Evolutionary conservation across 2,888 invertebrate genomes (phyloP).

Genomic region (Sepioteuthis lessoniana): DNA sequence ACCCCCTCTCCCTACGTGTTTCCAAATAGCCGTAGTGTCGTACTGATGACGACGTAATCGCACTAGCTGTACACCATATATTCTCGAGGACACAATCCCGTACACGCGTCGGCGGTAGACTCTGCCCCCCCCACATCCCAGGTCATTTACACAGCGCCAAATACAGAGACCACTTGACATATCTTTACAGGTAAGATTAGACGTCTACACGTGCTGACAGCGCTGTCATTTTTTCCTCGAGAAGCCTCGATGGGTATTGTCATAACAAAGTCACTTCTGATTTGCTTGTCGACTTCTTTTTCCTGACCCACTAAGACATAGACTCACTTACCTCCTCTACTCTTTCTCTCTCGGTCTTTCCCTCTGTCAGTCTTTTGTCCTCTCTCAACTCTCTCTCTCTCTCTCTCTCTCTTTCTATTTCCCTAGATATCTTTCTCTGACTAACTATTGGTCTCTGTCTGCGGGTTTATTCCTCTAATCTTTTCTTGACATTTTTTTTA

Average conservation of each 20-base stretch:
- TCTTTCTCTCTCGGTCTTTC: neutral
- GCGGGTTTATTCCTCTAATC: too few species aligned
- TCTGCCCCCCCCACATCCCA: neutral
- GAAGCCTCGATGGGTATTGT: neutral
- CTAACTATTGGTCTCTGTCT: too few species aligned
- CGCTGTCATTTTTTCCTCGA: neutral
- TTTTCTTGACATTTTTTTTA: too few species aligned
- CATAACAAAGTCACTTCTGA: neutral
- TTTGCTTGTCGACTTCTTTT: neutral
- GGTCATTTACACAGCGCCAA: neutral
- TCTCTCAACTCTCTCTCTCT: too few species aligned
- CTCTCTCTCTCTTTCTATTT: too few species aligned
- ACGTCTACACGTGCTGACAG: constrained; percentile 4
- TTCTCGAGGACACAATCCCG: neutral
- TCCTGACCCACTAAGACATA: neutral
- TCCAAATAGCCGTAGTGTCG: neutral
- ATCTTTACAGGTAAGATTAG: constrained; percentile 33
- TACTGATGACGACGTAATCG: neutral
- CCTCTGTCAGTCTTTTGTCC: too few species aligned
- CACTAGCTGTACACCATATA: neutral
- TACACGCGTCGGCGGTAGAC: neutral
- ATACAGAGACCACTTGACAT: neutral
- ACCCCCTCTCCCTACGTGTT: too few species aligned
- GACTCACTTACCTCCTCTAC: neutral
- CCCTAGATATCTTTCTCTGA: too few species aligned